A percentile compares a stretch with the other conserved stretches of the same genome.
These are phyloP conservation scores for Baronia brevicornis DNA, from an alignment of 2,888 invertebrate genomes.

Conservation along the genomic window DNA sequence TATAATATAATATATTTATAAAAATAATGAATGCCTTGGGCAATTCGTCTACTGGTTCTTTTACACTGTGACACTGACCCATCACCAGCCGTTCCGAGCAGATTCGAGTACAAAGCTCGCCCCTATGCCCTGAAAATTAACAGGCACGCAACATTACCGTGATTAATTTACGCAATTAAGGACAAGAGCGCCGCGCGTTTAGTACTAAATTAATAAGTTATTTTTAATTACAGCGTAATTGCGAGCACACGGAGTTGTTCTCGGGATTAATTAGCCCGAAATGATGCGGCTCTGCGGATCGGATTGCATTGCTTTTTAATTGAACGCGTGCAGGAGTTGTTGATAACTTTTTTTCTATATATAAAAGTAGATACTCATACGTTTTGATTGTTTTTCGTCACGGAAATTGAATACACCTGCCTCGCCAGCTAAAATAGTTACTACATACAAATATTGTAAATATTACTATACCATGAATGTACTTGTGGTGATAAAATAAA, in stretches of 20 bases:
- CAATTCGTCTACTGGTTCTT: slow-evolving; percentile 1
- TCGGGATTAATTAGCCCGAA: slow-evolving; percentile 40
- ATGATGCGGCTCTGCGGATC: slow-evolving; percentile 30
- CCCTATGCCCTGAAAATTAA: slow-evolving; percentile 62
- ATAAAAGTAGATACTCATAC: too few relatives aligned
- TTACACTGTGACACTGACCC: slow-evolving; percentile 17
- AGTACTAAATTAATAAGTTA: slow-evolving; percentile 69
- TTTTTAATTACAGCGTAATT: slow-evolving; percentile 72
- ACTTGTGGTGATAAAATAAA: too few relatives aligned
- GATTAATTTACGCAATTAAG: slow-evolving; percentile 68
- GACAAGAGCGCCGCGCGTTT: slow-evolving; percentile 40
- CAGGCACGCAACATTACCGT: slow-evolving; percentile 63
- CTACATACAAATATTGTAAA: too few relatives aligned
- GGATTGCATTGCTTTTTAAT: slow-evolving; percentile 9
- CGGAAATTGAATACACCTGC: too few relatives aligned
- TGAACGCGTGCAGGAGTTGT: slow-evolving; percentile 9
- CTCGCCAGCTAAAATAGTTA: too few relatives aligned
- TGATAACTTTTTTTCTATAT: too few relatives aligned
- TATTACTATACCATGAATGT: too few relatives aligned
- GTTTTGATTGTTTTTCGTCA: too few relatives aligned
- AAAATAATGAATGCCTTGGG: too few relatives aligned
- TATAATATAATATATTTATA: too few relatives aligned
- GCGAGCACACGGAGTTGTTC: slow-evolving; percentile 32
- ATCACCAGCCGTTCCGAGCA: slow-evolving; percentile 28
- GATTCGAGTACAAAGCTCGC: slow-evolving; percentile 49